These are phyloP conservation scores for Campylorhamphus procurvoides DNA, from an alignment of 2,113 vertebrate species.

Conservation along the genomic window DNA sequence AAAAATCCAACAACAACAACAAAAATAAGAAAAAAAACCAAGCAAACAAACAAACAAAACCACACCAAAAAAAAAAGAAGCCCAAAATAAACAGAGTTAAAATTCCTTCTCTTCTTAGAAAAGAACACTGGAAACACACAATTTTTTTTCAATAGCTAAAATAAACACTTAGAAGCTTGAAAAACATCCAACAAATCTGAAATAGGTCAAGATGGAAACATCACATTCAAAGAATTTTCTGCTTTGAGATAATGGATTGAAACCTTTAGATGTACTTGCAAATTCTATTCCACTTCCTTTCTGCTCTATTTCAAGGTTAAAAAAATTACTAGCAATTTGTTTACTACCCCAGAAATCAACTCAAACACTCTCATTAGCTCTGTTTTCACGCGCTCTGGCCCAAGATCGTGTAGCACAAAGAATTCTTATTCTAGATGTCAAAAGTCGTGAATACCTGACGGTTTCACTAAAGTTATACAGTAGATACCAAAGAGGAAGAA, in stretches of 20 bases:
- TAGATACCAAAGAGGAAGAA: background rate
- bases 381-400: background rate
- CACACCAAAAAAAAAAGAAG: too few relatives aligned
- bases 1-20: background rate
- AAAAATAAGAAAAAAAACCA: too few relatives aligned
- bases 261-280: background rate
- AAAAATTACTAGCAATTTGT: background rate
- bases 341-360: background rate
- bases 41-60: too few relatives aligned
- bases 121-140: background rate
- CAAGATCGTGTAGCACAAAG: background rate
- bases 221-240: background rate
- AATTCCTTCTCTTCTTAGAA: background rate
- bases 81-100: background rate
- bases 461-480: background rate
- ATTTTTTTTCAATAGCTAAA: background rate
- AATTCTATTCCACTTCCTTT: background rate
- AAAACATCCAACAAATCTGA: background rate
- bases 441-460: background rate
- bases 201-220: background rate
- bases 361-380: background rate
- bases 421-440: background rate
- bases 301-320: background rate
- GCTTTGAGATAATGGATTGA: background rate
- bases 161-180: background rate